Percentiles rank a stretch among this genome's conserved stretches.
phyloP scores from a whole-genome alignment of 2,797 vertebrate species.

The Falco cherrug region DNA sequence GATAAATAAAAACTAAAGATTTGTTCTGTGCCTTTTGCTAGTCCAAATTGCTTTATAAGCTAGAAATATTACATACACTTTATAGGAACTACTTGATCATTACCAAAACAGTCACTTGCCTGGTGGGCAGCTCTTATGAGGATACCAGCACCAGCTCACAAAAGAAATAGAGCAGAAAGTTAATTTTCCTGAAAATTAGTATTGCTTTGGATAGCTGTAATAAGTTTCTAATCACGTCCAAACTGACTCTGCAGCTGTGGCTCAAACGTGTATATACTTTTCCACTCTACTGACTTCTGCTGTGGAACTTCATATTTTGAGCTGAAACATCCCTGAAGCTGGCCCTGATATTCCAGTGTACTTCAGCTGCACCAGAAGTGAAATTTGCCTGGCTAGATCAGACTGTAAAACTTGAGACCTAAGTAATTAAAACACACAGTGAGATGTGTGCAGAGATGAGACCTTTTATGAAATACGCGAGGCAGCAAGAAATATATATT shows the following conservation, averaged over 20 bases:
- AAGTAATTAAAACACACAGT: neutral
- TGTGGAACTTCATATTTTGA: neutral
- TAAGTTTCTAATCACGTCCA: constrained; percentile 22
- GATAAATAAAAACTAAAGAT: neutral
- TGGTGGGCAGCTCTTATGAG: neutral
- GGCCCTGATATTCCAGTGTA: neutral
- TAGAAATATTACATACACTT: neutral
- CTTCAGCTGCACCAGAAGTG: neutral
- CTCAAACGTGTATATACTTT: neutral
- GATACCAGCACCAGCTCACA: neutral
- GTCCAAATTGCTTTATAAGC: neutral
- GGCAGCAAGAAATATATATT: neutral
- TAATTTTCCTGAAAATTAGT: constrained; percentile 46
- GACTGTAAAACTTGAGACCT: neutral
- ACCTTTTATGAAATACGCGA: neutral
- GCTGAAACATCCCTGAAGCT: neutral
- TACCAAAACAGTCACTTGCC: neutral
- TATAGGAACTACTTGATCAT: neutral
- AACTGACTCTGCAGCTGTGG: constrained; percentile 12
- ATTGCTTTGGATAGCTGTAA: constrained; percentile 10
- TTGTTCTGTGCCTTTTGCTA: neutral
- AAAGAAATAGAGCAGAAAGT: constrained; percentile 28
- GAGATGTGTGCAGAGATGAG: neutral
- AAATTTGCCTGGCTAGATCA: neutral
- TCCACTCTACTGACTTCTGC: neutral